phyloP scores from a whole-genome alignment of 2,113 vertebrate genomes.

The Spea bombifrons region DNA sequence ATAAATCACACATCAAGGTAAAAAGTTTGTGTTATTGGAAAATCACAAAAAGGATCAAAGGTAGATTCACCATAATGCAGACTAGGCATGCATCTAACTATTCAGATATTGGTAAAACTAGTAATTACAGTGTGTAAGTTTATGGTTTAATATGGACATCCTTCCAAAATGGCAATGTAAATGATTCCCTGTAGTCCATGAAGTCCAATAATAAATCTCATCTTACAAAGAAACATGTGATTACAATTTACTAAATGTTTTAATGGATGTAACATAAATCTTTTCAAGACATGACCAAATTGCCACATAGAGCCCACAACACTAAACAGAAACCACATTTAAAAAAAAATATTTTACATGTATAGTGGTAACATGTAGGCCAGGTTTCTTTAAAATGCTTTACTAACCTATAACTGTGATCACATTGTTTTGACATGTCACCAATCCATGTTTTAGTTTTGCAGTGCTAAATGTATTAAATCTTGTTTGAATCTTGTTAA shows the following conservation, averaged over 20 bases:
- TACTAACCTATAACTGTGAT: too few relatives aligned
- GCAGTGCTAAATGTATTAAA: too few relatives aligned
- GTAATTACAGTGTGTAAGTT: not conserved
- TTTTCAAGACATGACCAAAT: not conserved
- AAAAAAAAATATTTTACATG: not conserved
- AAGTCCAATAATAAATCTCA: conserved; percentile 4
- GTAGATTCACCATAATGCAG: too few relatives aligned
- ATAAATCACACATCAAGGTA: too few relatives aligned
- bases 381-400: too few relatives aligned
- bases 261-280: conserved; percentile 21
- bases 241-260: conserved; percentile 11
- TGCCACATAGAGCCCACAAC: not conserved
- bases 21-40: too few relatives aligned
- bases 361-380: too few relatives aligned
- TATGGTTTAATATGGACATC: conserved; percentile 7
- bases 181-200: conserved; percentile 5
- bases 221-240: conserved; percentile 27
- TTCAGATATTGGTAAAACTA: not conserved
- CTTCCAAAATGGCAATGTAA: conserved; percentile 11
- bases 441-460: too few relatives aligned
- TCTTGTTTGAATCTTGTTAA: too few relatives aligned
- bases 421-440: too few relatives aligned
- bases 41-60: too few relatives aligned
- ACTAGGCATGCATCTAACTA: not conserved
- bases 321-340: not conserved